Percentiles rank a stretch among this genome's conserved stretches.
Conservation (phyloP, 2,888 invertebrate species). For the Pyrrhia umbra region DNA sequence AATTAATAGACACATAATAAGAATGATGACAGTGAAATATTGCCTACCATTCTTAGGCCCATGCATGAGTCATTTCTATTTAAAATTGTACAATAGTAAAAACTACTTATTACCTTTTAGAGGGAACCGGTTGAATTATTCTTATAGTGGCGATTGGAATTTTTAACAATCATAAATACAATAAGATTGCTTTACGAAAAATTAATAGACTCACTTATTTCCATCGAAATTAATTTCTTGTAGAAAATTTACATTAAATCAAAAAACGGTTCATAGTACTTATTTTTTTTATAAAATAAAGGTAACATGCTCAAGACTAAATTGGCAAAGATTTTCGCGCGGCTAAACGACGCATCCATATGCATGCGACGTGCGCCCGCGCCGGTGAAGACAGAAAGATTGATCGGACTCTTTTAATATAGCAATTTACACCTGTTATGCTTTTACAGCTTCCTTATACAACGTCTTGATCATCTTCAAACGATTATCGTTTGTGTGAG, state of each 20-base stretch:
- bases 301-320: slow-evolving; percentile 15
- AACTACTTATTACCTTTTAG: neutral
- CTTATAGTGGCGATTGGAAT: neutral
- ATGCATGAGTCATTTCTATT: slow-evolving; percentile 17
- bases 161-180: neutral
- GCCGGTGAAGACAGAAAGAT: slow-evolving; percentile 69
- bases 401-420: slow-evolving; percentile 79
- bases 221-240: too few relatives aligned
- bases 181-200: too few relatives aligned
- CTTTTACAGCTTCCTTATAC: slow-evolving; percentile 73
- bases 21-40: slow-evolving; percentile 36
- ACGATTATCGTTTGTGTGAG: slow-evolving; percentile 67
- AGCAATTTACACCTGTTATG: slow-evolving; percentile 85
- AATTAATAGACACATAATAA: slow-evolving; percentile 36
- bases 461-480: slow-evolving; percentile 65
- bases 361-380: slow-evolving; percentile 59
- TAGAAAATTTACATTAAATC: neutral
- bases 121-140: neutral
- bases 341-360: slow-evolving; percentile 65
- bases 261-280: too few relatives aligned
- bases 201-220: too few relatives aligned
- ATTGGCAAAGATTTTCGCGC: slow-evolving; percentile 40
- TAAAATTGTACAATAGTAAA: slow-evolving; percentile 6
- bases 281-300: neutral
- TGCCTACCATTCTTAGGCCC: slow-evolving; percentile 1